These are phyloP conservation scores for Amphiprion clarkii DNA, from an alignment of 2,797 vertebrate species.

Conservation along the genomic window DNA sequence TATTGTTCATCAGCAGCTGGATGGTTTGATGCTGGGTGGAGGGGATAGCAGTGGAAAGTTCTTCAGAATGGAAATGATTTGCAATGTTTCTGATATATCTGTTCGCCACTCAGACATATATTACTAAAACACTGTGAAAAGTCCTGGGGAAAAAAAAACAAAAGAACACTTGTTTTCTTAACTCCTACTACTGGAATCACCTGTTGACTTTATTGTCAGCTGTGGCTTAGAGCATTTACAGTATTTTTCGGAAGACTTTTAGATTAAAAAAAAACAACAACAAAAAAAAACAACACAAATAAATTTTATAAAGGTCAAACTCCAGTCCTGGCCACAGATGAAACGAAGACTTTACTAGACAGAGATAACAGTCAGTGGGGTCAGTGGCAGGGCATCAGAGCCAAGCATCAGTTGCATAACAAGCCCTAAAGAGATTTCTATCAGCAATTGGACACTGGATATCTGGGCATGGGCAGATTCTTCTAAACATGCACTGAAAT, in stretches of 20 bases:
- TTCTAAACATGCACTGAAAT: constrained; percentile 43
- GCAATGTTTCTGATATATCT: neutral
- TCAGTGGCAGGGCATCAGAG: constrained; percentile 71
- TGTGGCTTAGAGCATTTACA: neutral
- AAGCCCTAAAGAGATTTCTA: constrained; percentile 69
- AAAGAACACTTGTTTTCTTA: too few species aligned
- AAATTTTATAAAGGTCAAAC: constrained; percentile 7
- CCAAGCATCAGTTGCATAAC: constrained; percentile 75
- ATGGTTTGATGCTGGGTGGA: constrained; percentile 9
- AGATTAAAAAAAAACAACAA: constrained; percentile 19
- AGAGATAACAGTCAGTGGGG: constrained; percentile 53
- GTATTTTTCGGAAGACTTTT: constrained; percentile 3
- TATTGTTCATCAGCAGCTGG: constrained; percentile 45
- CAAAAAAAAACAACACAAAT: constrained; percentile 8
- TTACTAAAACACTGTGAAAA: too few species aligned
- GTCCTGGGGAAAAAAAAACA: neutral
- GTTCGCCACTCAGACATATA: neutral
- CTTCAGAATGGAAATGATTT: constrained; percentile 7
- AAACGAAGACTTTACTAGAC: constrained; percentile 37
- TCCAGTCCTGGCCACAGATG: constrained; percentile 5
- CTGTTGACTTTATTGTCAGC: neutral
- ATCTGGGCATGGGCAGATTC: constrained; percentile 50
- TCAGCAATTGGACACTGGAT: constrained; percentile 68
- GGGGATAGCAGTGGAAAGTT: neutral
- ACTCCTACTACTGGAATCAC: neutral